Evolutionary conservation across 2,797 vertebrate species (phyloP).

Genomic region (Allenopithecus nigroviridis): DNA sequence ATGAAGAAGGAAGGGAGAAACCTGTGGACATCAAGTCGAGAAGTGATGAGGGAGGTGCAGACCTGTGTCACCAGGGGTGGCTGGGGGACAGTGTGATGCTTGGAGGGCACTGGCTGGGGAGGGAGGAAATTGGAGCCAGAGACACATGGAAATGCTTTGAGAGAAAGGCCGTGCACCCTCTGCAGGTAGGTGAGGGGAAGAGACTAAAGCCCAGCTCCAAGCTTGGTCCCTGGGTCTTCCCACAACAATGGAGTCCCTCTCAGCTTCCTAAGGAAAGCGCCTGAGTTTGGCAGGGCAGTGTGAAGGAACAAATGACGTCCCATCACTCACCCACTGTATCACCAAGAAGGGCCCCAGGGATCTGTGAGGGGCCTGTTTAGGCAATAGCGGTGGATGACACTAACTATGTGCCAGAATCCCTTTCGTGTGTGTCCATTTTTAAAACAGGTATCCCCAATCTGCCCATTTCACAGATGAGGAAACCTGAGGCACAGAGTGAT

Average conservation of each 20-base stretch:
- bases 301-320: not conserved
- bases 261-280: not conserved
- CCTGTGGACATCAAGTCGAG: not conserved
- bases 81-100: too few relatives aligned
- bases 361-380: not conserved
- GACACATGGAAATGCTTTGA: not conserved
- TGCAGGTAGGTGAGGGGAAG: not conserved
- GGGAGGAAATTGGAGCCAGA: not conserved
- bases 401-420: too few relatives aligned
- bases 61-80: too few relatives aligned
- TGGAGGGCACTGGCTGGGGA: too few relatives aligned
- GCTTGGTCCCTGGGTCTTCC: not conserved
- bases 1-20: not conserved
- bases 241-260: not conserved
- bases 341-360: not conserved
- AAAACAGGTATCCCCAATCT: not conserved
- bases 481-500: not conserved
- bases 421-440: not conserved
- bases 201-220: not conserved
- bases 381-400: not conserved
- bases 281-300: not conserved
- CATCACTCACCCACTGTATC: not conserved
- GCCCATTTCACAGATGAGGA: not conserved
- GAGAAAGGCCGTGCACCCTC: not conserved
- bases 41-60: not conserved